Evolutionary conservation across 2,113 vertebrate genomes (phyloP).

Genomic region (Datnioides undecimradiatus): DNA sequence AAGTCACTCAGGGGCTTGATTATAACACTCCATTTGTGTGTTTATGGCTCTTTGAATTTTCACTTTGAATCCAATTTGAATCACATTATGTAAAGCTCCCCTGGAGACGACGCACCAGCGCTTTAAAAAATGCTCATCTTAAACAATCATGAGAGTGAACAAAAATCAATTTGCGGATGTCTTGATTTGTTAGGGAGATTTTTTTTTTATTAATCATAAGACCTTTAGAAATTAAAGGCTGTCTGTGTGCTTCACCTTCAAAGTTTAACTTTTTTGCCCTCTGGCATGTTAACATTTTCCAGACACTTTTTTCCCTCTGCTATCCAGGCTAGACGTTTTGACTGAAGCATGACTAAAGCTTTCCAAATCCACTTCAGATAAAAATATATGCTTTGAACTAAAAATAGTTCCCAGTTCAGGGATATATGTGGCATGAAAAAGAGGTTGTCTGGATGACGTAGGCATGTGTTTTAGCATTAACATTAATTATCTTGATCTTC

Average conservation of each 20-base stretch:
- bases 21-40: conserved; percentile 50
- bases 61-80: conserved; percentile 66
- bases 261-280: conserved; percentile 28
- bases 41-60: conserved; percentile 63
- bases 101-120: conserved; percentile 38
- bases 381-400: conserved; percentile 53
- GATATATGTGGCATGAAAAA: conserved; percentile 16
- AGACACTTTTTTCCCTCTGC: conserved; percentile 12
- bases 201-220: conserved; percentile 12
- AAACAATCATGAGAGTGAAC: conserved; percentile 44
- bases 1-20: conserved; percentile 66
- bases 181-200: conserved; percentile 21
- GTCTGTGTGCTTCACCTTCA: conserved; percentile 33
- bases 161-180: conserved; percentile 16
- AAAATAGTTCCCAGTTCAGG: conserved; percentile 34
- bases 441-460: not conserved
- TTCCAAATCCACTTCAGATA: conserved; percentile 47
- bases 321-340: conserved; percentile 25
- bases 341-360: conserved; percentile 43
- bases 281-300: conserved; percentile 35
- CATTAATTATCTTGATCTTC: conserved; percentile 23
- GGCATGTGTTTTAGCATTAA: not conserved
- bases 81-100: conserved; percentile 67
- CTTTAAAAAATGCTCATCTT: conserved; percentile 37
- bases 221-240: conserved; percentile 23